Evolutionary conservation across 2,113 vertebrate species (phyloP).

Genomic region (Microtus oregoni): DNA sequence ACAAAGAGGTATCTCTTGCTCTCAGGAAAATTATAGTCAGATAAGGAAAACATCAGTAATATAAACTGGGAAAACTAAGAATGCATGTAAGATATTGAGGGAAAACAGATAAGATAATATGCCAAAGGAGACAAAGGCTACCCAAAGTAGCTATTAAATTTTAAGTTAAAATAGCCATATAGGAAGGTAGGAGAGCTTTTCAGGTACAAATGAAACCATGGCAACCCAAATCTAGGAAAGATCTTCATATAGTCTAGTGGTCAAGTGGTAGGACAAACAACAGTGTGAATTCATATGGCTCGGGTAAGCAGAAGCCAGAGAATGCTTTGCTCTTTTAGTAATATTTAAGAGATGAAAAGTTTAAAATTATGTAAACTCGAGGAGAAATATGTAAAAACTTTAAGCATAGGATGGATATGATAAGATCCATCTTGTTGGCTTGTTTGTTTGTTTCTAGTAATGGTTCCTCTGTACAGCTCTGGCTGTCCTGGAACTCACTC

Average conservation of each 20-base stretch:
- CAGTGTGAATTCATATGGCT: neutral
- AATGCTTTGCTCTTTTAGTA: neutral
- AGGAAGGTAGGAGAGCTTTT: neutral
- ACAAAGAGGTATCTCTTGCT: neutral
- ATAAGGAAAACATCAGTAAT: neutral
- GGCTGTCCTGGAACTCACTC: neutral
- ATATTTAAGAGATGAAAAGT: neutral
- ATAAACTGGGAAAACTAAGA: neutral
- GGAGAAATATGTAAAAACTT: neutral
- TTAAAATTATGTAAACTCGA: neutral
- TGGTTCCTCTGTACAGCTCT: neutral
- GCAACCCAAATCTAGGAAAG: neutral
- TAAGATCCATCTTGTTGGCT: neutral
- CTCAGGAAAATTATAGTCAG: neutral
- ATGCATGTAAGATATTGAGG: neutral
- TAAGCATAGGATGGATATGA: neutral
- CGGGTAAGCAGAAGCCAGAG: neutral
- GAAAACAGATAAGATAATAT: neutral
- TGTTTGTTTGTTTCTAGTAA: neutral
- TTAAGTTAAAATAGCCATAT: neutral
- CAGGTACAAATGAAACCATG: neutral
- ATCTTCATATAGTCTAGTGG: neutral
- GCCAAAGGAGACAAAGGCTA: neutral
- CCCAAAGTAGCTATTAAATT: conserved; percentile 5
- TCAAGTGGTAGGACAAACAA: neutral